These are phyloP conservation scores for Scaptomyza montana DNA, from an alignment of 1,140 invertebrate species.

Conservation along the genomic window DNA sequence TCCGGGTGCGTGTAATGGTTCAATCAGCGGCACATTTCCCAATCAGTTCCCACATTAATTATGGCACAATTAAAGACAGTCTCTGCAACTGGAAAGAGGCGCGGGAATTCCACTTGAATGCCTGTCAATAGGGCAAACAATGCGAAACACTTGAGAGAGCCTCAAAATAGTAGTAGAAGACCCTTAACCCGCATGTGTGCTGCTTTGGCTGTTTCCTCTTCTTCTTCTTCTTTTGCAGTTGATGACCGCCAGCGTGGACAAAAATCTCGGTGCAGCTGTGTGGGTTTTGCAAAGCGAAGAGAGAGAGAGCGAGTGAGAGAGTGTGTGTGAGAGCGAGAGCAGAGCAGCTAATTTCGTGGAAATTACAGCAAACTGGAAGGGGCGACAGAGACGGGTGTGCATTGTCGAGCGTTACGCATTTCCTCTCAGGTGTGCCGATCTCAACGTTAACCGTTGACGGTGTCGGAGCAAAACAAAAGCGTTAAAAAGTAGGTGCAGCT, in stretches of 20 bases:
- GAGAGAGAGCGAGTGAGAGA: background rate
- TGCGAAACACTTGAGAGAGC: conserved; percentile 58
- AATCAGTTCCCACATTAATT: conserved; percentile 77
- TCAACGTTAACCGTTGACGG: background rate
- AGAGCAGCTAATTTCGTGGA: conserved; percentile 66
- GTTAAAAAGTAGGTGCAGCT: conserved; percentile 75
- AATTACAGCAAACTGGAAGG: conserved; percentile 46
- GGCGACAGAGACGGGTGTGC: conserved; percentile 5
- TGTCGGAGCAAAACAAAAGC: conserved; percentile 62
- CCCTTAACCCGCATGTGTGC: conserved; percentile 58
- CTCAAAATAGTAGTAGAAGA: conserved; percentile 18
- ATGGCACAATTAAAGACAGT: conserved; percentile 74
- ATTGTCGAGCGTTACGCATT: conserved; percentile 69
- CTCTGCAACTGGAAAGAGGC: conserved; percentile 2
- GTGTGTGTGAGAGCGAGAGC: background rate
- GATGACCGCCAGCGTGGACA: conserved; percentile 75
- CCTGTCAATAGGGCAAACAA: conserved; percentile 70
- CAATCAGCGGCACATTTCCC: conserved; percentile 64
- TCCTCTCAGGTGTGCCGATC: conserved; percentile 71
- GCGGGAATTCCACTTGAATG: conserved; percentile 75
- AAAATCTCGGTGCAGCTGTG: conserved; percentile 63
- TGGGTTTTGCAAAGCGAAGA: conserved; percentile 40
- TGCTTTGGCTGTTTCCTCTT: background rate
- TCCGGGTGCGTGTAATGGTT: conserved; percentile 55
- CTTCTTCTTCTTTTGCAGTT: conserved; percentile 2